Base-by-base conservation (phyloP, 2,797 vertebrate species). In the Denticeps clupeoides region DNA sequence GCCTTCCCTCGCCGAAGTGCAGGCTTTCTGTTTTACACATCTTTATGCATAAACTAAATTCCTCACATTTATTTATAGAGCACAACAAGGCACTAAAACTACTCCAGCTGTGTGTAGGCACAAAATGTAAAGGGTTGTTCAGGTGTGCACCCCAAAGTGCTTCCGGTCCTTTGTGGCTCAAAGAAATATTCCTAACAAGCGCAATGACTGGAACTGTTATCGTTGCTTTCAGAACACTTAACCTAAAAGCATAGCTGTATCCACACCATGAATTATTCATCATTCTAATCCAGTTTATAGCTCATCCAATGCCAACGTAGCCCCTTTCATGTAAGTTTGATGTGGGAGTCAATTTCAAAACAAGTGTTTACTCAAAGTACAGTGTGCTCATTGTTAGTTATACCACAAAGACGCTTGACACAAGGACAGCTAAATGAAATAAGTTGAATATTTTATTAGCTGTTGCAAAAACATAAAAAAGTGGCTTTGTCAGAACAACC, bases 391-490 rank as follows among this genome's bases (percentile, higher is more conserved):
- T n/a, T n/a, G n/a, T n/a, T n/a, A n/a, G n/a, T n/a, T n/a, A n/a
- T 25, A 45, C 22, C 45, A 13, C 18, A 13, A 16, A 26, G 51
- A 43, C 19, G 29, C 25, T 32, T 23, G 13, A 19, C 41, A 51
- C 31, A 41, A 28, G 12, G 19, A 35, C 22, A 28, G 28, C 23
- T 43, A 51, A 43, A 42, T 42, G 16, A 43, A 51, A 33, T 28
- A 4, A 23, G 16, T 51, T 43, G 43, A 51, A 51, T 51, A 51
- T 44, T 51, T 43, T 23, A 26, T 43, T 9, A 33, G 42, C n/a
- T 11, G 27, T 22, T 4, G 41, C 47, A 29, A 19, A 27, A 16
- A 25, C 41, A 31, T 41, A 43, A 51, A 29, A 51, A 24, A 28
- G 29, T 15, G 26, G 15, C 24, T 26, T 24, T 32, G 41, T 51